Conservation (phyloP, 92 coral and sea anemone species). For the Muricea muricata region DNA sequence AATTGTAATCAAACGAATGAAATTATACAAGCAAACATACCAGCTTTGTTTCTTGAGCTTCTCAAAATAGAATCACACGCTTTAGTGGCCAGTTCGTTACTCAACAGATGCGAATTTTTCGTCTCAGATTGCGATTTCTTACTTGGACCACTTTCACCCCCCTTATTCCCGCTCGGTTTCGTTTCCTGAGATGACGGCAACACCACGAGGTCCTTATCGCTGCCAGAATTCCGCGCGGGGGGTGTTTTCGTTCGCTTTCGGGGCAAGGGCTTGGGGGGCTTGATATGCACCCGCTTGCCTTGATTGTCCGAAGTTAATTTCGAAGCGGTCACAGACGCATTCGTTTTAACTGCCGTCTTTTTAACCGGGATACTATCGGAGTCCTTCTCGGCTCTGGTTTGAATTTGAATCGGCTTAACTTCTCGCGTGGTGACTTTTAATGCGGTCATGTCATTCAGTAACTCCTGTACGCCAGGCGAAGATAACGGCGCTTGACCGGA, state of each 20-base stretch:
- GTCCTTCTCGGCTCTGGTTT: constrained; percentile 39
- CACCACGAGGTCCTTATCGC: background rate
- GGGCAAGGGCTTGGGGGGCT: constrained; percentile 26
- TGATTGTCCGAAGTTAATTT: background rate
- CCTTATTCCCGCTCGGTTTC: background rate
- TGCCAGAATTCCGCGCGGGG: background rate
- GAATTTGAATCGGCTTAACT: constrained; percentile 30
- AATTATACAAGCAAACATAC: no score
- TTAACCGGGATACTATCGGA: background rate
- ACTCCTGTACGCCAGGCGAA: constrained; percentile 22
- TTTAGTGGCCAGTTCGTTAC: background rate
- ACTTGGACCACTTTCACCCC: background rate
- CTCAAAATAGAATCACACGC: background rate
- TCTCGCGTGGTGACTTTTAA: constrained; percentile 10
- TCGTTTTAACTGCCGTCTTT: background rate
- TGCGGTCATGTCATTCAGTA: background rate
- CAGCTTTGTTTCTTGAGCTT: background rate
- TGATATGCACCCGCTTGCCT: background rate
- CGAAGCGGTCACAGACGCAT: background rate
- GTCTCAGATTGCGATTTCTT: background rate
- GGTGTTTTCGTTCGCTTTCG: constrained; percentile 43
- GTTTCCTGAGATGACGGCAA: background rate
- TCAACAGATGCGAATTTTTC: background rate
- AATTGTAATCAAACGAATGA: no score
- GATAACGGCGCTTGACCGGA: background rate